Evolutionary conservation across 2,888 invertebrate genomes (phyloP), one percentile per base, ranked within the genome.

Genomic region (Baronia brevicornis): DNA sequence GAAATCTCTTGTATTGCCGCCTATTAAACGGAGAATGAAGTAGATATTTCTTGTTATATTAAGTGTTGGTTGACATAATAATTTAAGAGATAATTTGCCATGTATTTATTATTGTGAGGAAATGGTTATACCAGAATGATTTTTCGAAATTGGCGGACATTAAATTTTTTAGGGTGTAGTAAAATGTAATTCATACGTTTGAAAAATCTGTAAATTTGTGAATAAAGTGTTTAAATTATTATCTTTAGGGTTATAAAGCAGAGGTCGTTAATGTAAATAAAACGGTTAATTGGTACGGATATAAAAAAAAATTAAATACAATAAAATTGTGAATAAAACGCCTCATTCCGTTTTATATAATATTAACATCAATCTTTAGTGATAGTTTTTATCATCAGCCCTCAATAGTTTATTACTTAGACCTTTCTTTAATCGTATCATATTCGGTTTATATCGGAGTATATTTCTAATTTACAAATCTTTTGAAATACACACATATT

Each of bases 241-340:
- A 21, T 25, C 18, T 11, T 22, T 9, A 9, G 9, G 13, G 29
- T 14, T 26, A 20, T 35, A 35, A 35, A 25, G 30, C 20, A 8
- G 17, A 26, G 17, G 25, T 30, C 30, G 10, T 35, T 35, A 29
- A 11, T 12, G 24, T 35, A 35, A 26, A 30, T 30, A 26, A 35
- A 11, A 20, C 9, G 9, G 17, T 35, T 35, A 30, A 35, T 35
- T 35, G 35, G n/a, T 26, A 5, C 2, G 22, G 18, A 26, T 30
- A 35, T 34, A 5, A 22, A 27, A 27, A 30, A 29, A 29, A 26
- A 18, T 12, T 25, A 25, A 14, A 8, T 5, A 19, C 15, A 29
- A 13, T 29, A 35, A 35, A 21, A 21, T 20, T n/a, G n/a, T n/a
- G n/a, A n/a, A n/a, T n/a, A n/a, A n/a, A n/a, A n/a, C n/a, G n/a